A percentile compares a stretch with the other conserved stretches of the same genome.
Conservation (phyloP, 2,113 vertebrate species). For the Cisticola juncidis region DNA sequence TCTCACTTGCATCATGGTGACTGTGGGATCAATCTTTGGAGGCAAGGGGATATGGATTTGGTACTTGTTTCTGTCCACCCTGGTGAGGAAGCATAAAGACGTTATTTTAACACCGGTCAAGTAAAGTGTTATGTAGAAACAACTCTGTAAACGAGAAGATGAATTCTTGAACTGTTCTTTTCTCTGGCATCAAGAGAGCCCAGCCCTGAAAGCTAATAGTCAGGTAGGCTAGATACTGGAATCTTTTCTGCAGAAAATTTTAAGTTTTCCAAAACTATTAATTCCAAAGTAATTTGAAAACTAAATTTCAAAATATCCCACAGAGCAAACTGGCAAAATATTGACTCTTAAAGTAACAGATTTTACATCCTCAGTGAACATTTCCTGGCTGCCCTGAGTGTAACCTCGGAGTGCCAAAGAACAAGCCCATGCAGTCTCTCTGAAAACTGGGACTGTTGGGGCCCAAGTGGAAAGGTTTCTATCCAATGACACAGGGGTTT, state of each 20-base stretch:
- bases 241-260: not conserved
- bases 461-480: not conserved
- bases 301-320: not conserved
- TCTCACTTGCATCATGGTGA: conserved; percentile 99
- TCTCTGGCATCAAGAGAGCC: not conserved
- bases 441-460: not conserved
- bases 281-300: not conserved
- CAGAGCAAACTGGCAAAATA: not conserved
- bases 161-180: not conserved
- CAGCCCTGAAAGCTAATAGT: not conserved
- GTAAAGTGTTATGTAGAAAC: not conserved
- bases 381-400: not conserved
- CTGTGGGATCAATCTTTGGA: conserved; percentile 98
- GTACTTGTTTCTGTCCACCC: conserved; percentile 98
- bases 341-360: not conserved
- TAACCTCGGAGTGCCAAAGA: not conserved
- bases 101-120: not conserved
- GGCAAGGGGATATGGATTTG: conserved; percentile 98
- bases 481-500: rapidly evolving
- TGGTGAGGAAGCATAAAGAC: conserved; percentile 52
- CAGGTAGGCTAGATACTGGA: not conserved
- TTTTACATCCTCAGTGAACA: not conserved
- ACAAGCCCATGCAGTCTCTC: not conserved
- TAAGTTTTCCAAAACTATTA: not conserved
- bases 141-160: not conserved